Conservation (phyloP, 2,797 vertebrate species). For the Syngnathus acus region DNA sequence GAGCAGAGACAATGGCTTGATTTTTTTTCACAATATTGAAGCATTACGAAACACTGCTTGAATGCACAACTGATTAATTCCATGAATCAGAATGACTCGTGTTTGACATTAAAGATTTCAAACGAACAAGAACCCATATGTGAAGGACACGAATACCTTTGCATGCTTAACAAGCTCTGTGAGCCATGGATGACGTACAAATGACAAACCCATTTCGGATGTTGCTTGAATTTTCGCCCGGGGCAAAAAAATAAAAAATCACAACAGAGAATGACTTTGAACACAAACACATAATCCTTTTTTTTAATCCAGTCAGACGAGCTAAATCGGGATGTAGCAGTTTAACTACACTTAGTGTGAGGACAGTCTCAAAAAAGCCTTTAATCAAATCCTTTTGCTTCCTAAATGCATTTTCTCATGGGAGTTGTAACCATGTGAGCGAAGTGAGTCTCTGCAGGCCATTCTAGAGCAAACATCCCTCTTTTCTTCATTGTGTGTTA, state of each 20-base stretch:
- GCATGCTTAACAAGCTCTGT: neutral
- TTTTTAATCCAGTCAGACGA: conserved; percentile 43
- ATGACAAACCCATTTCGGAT: neutral
- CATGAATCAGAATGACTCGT: too few species aligned
- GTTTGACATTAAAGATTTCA: too few species aligned
- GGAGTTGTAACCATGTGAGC: neutral
- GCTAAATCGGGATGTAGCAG: conserved; percentile 37
- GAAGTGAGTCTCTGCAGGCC: neutral
- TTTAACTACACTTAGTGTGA: conserved; percentile 19
- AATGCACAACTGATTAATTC: too few species aligned
- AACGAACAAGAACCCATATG: too few species aligned
- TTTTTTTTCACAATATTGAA: too few species aligned
- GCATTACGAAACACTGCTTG: neutral
- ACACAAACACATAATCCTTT: conserved; percentile 37
- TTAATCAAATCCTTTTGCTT: conserved; percentile 3
- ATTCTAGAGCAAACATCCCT: neutral
- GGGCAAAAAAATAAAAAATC: conserved; percentile 1
- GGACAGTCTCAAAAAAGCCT: conserved; percentile 8
- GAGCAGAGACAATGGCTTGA: too few species aligned
- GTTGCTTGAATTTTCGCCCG: neutral
- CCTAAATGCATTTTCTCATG: neutral
- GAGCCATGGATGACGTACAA: neutral
- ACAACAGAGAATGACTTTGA: conserved; percentile 36
- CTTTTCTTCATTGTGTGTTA: neutral
- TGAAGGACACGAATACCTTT: too few species aligned